Percentiles rank a stretch among this genome's conserved stretches.
Evolutionary conservation across 1,140 invertebrate species (phyloP).

Genomic region (Heliconius melpomene): DNA sequence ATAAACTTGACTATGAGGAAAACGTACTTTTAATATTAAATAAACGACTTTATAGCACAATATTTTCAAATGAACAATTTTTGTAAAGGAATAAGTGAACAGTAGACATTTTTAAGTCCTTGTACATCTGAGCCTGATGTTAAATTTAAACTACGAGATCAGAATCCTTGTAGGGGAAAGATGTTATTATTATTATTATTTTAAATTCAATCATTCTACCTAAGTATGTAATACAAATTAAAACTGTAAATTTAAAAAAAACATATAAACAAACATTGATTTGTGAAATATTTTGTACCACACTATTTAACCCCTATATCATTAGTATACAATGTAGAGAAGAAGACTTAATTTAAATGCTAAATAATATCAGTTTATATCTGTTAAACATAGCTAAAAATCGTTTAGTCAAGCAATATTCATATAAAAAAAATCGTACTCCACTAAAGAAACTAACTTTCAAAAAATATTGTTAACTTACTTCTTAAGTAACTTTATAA

Average conservation of each 20-base stretch:
- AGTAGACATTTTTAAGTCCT: not conserved
- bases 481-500: not conserved
- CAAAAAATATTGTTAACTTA: not conserved
- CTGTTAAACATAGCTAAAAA: not conserved
- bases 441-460: not conserved
- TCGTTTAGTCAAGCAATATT: not conserved
- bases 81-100: not conserved
- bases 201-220: too few species aligned
- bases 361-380: not conserved
- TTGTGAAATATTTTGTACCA: too few species aligned
- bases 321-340: too few species aligned
- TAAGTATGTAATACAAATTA: too few species aligned
- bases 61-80: not conserved
- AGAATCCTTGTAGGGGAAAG: not conserved
- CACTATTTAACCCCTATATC: too few species aligned
- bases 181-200: too few species aligned
- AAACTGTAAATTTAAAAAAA: too few species aligned
- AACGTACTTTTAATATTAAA: not conserved
- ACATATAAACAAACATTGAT: too few species aligned
- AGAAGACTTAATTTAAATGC: too few species aligned
- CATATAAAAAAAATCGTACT: not conserved
- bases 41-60: not conserved
- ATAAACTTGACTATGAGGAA: not conserved
- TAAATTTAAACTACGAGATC: not conserved
- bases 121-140: not conserved